phyloP scores from a whole-genome alignment of 2,113 vertebrate species.

The Takifugu flavidus region DNA sequence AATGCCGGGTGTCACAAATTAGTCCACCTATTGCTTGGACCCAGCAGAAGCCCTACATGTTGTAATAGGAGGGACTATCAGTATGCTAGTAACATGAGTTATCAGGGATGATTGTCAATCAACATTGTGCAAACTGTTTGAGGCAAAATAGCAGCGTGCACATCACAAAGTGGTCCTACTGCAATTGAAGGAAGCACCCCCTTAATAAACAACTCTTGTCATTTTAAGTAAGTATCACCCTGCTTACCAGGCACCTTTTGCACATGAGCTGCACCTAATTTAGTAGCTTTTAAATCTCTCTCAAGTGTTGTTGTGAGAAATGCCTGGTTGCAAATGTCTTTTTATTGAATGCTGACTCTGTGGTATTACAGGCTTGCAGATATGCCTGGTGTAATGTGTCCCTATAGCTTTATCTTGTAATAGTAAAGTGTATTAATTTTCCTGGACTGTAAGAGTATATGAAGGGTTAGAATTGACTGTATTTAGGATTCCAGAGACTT shows the following conservation, averaged over 20 bases:
- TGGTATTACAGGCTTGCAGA: conserved; percentile 80
- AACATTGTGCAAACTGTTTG: conserved; percentile 74
- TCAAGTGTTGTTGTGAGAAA: conserved; percentile 78
- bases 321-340: conserved; percentile 83
- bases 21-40: conserved; percentile 20
- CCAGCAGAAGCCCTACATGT: conserved; percentile 25
- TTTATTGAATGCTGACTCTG: conserved; percentile 82
- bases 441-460: conserved; percentile 66
- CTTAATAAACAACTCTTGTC: conserved; percentile 80
- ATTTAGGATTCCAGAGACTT: conserved; percentile 76
- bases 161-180: conserved; percentile 71
- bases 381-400: conserved; percentile 79
- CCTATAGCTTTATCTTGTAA: conserved; percentile 81
- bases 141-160: conserved; percentile 75
- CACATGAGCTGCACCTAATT: conserved; percentile 78
- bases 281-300: conserved; percentile 83
- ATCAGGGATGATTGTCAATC: conserved; percentile 69
- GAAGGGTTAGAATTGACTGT: conserved; percentile 75
- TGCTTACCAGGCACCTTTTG: conserved; percentile 82
- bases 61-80: conserved; percentile 38
- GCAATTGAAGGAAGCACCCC: conserved; percentile 53
- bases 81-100: conserved; percentile 64
- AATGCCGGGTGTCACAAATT: conserved; percentile 33
- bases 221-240: conserved; percentile 77
- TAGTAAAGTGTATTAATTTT: conserved; percentile 83